A percentile compares a stretch with the other conserved stretches of the same genome.
Evolutionary conservation across 2,888 invertebrate genomes (phyloP).

Genomic region (Iphiclides podalirius): DNA sequence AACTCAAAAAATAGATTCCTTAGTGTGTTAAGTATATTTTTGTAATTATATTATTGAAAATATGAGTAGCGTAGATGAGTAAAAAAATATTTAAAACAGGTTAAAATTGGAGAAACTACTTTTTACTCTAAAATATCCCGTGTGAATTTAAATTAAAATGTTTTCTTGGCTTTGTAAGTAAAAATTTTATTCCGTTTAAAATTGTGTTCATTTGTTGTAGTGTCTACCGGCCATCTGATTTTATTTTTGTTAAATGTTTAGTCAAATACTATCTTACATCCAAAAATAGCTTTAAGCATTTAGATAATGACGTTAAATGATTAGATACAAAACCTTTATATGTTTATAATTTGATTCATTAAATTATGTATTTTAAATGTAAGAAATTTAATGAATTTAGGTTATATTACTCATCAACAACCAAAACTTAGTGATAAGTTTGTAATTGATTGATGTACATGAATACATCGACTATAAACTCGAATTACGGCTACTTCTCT

Average conservation of each 20-base stretch:
- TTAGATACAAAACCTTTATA: not conserved
- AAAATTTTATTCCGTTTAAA: no score
- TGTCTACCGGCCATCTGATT: slow-evolving; percentile 19
- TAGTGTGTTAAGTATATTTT: slow-evolving; percentile 29
- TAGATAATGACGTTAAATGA: not conserved
- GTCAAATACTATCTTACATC: not conserved
- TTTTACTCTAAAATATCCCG: no score
- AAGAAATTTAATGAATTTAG: not conserved
- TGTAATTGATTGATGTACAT: no score
- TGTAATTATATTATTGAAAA: slow-evolving; percentile 41
- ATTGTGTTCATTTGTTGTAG: no score
- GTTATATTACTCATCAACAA: slow-evolving; percentile 2
- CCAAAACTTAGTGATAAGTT: not conserved
- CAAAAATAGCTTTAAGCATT: not conserved
- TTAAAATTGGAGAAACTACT: slow-evolving; percentile 15
- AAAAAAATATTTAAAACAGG: slow-evolving; percentile 13
- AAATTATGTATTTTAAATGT: not conserved
- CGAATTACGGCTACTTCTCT: no score
- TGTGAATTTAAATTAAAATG: no score
- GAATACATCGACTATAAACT: no score
- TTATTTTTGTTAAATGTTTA: not conserved
- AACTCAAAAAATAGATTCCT: not conserved
- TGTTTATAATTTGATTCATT: not conserved
- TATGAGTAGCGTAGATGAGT: not conserved
- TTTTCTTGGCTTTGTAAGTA: no score